Evolutionary conservation across 2,113 vertebrate genomes (phyloP).

Genomic region (Thalassoma bifasciatum): DNA sequence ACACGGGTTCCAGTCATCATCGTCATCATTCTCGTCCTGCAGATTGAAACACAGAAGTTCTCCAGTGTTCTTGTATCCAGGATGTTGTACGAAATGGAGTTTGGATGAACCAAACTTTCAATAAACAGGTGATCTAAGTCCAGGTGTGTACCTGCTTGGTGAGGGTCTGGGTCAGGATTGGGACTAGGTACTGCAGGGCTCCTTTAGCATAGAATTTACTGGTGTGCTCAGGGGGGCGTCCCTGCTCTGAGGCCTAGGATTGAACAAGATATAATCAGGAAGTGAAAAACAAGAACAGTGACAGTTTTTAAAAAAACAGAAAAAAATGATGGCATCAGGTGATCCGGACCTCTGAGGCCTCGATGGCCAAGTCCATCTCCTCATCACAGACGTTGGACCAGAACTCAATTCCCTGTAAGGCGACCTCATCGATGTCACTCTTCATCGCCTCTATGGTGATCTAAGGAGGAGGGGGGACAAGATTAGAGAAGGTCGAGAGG

Average conservation of each 20-base stretch:
- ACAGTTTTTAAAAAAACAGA: neutral
- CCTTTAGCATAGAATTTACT: constrained; percentile 99
- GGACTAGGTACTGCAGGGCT: constrained; percentile 96
- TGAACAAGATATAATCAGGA: neutral
- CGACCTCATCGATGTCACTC: constrained; percentile 97
- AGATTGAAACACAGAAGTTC: neutral
- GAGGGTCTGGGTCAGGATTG: constrained; percentile 96
- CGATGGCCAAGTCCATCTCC: constrained; percentile 98
- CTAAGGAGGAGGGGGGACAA: constrained; percentile 71
- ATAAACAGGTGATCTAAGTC: neutral
- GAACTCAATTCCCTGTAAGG: constrained; percentile 98
- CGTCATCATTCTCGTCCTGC: constrained; percentile 97
- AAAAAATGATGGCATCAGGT: neutral
- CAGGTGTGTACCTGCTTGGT: constrained; percentile 91
- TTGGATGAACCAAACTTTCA: no score
- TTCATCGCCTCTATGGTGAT: constrained; percentile 99
- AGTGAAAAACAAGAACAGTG: neutral
- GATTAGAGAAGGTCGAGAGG: neutral
- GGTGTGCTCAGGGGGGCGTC: constrained; percentile 96
- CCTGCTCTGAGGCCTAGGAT: constrained; percentile 94
- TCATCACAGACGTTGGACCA: constrained; percentile 99
- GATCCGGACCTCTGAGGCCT: constrained; percentile 92
- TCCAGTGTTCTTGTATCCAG: neutral
- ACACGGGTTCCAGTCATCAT: constrained; percentile 98
- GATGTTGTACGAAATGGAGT: no score